Percentiles rank a stretch among this genome's conserved stretches.
phyloP scores from a whole-genome alignment of 2,797 vertebrate species.

The Leptoclinus maculatus region DNA sequence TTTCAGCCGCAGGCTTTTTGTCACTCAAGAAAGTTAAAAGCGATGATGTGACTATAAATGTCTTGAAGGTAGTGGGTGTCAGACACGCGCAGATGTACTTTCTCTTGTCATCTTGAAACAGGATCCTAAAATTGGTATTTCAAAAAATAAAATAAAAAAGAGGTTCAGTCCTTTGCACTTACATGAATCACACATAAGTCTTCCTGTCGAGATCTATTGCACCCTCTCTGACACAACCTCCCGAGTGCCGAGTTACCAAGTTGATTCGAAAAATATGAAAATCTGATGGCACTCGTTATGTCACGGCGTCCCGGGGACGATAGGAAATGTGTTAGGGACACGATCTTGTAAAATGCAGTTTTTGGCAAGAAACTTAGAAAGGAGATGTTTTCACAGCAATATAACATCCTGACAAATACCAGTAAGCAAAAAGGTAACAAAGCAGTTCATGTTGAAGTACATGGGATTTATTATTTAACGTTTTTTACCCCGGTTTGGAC shows the following conservation, averaged over 20 bases:
- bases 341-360: not conserved
- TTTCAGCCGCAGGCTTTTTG: constrained; percentile 37
- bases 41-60: constrained; percentile 43
- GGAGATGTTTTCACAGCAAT: not conserved
- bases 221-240: constrained; percentile 15
- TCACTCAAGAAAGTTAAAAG: constrained; percentile 40
- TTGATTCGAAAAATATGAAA: not conserved
- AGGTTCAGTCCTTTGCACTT: constrained; percentile 18
- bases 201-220: constrained; percentile 9
- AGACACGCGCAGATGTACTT: constrained; percentile 25
- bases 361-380: not conserved
- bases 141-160: not conserved
- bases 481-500: not conserved
- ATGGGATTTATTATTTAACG: too few relatives aligned
- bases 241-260: not conserved
- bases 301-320: not conserved
- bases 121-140: constrained; percentile 45
- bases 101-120: constrained; percentile 46
- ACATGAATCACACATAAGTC: constrained; percentile 40
- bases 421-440: not conserved
- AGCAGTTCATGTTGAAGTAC: not conserved
- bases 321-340: not conserved
- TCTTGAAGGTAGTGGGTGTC: constrained; percentile 33
- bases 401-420: not conserved
- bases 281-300: not conserved